Evolutionary conservation across 2,113 vertebrate genomes (phyloP), one percentile per base, ranked within the genome.

Genomic region (Ammospiza caudacuta): DNA sequence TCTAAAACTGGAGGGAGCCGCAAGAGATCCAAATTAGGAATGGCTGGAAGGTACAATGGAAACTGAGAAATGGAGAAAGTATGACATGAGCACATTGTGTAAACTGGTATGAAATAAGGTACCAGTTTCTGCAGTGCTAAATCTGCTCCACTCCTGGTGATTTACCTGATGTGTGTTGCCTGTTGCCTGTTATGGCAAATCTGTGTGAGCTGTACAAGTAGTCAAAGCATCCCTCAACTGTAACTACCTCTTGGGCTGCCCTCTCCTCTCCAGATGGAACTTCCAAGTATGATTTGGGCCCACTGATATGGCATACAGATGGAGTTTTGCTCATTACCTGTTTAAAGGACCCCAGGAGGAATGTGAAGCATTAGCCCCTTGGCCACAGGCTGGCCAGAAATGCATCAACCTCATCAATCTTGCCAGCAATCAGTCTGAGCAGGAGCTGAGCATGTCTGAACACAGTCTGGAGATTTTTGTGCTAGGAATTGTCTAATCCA

Each of bases 351-450:
- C 61, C 44, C 64, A 11, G 29, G 83, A 95, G 68, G 96, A 96
- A 97, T 97, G 95, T 83, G 78, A 96, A 90, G 82, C 70, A 96
- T 95, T 91, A 96, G 93, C 94, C 94, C 93, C 46, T 77, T 87
- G 91, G 96, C 93, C 12, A 4, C 67, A 73, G 44, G 51, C 78
- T 93, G 94, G 59, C 91, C 84, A 88, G 68, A 95, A 95, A 90
- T 43, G 27, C 29, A 18, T 85, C 3, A 2, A 64, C 61, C 78
- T 89, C 89, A 95, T 94, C 85, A 80, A 84, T 96, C 87, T 94
- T 83, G 67, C 78, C 81, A 92, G n/a, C 63, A 81, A 83, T 77
- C 93, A 83, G 55, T 54, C 43, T 83, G 55, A 77, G 55, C 3
- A 0, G 44, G 33, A 91, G 67, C 22, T 55, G 63, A 94, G 87